Percentiles rank a stretch among this genome's conserved stretches.
Conservation (phyloP, 2,797 vertebrate species). For the Premnoplex brunnescens region DNA sequence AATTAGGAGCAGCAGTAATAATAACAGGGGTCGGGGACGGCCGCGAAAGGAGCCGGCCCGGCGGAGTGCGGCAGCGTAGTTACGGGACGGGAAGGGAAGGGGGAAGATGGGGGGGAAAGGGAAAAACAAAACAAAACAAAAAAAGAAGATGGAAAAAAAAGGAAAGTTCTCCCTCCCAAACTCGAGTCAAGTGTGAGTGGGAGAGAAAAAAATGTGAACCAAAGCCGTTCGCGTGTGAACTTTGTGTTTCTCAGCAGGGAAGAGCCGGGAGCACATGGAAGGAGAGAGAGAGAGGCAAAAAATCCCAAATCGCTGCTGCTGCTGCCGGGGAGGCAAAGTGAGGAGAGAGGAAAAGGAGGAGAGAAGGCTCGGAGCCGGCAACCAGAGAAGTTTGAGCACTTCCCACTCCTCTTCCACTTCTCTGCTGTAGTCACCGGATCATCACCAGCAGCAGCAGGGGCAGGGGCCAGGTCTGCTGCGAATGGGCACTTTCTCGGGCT, state of each 20-base stretch:
- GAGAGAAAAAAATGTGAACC: conserved; percentile 45
- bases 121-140: no score
- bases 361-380: conserved; percentile 31
- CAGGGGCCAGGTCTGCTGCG: conserved; percentile 24
- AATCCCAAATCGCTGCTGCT: neutral
- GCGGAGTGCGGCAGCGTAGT: neutral
- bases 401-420: conserved; percentile 46
- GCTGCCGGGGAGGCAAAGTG: neutral
- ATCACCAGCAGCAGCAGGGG: neutral
- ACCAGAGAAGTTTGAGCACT: conserved; percentile 62
- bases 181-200: conserved; percentile 18
- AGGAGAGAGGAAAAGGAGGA: conserved; percentile 2
- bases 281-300: neutral
- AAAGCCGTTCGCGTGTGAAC: conserved; percentile 58
- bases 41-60: neutral
- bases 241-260: conserved; percentile 52
- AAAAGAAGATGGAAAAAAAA: rapidly evolving
- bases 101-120: neutral
- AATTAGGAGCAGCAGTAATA: neutral
- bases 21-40: neutral
- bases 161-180: neutral
- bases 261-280: conserved; percentile 49
- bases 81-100: neutral
- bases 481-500: conserved; percentile 8
- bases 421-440: conserved; percentile 14